Percentiles rank a stretch among this genome's conserved stretches.
Evolutionary conservation across 2,113 vertebrate species (phyloP).

Genomic region (Ursus arctos): DNA sequence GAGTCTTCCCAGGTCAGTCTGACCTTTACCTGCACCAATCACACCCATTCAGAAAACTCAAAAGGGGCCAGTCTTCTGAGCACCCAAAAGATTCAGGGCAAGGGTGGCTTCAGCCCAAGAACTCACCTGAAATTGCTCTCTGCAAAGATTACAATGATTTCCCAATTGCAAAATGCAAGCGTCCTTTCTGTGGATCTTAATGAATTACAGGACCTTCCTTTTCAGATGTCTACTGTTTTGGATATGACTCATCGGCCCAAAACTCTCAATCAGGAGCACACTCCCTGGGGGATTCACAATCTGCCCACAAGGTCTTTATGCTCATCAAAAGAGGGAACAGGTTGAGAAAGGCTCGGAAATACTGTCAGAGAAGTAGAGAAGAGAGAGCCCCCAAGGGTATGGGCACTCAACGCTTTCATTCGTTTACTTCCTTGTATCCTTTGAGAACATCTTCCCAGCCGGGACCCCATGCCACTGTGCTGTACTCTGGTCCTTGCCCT

Average conservation of each 20-base stretch:
- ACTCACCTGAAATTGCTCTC: neutral
- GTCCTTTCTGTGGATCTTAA: neutral
- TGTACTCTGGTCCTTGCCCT: neutral
- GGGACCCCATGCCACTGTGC: neutral
- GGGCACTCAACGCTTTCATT: neutral
- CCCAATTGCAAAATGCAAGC: neutral
- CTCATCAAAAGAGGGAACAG: neutral
- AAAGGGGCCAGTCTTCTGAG: neutral
- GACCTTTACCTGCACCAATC: neutral
- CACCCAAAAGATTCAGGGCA: neutral
- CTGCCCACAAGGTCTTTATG: neutral
- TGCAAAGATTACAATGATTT: neutral
- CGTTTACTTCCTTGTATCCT: neutral
- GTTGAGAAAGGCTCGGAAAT: neutral
- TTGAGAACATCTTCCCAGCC: neutral
- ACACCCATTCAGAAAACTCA: neutral
- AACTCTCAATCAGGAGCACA: neutral
- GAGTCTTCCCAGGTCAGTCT: constrained; percentile 32
- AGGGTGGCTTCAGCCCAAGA: neutral
- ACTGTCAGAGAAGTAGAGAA: neutral
- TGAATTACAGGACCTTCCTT: neutral
- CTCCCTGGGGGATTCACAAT: neutral
- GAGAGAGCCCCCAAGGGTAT: neutral
- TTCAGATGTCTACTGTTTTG: neutral
- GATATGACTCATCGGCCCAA: neutral